A percentile compares a stretch with the other conserved stretches of the same genome.
These are phyloP conservation scores for Alcedo atthis DNA, from an alignment of 2,797 vertebrate species.

Conservation along the genomic window DNA sequence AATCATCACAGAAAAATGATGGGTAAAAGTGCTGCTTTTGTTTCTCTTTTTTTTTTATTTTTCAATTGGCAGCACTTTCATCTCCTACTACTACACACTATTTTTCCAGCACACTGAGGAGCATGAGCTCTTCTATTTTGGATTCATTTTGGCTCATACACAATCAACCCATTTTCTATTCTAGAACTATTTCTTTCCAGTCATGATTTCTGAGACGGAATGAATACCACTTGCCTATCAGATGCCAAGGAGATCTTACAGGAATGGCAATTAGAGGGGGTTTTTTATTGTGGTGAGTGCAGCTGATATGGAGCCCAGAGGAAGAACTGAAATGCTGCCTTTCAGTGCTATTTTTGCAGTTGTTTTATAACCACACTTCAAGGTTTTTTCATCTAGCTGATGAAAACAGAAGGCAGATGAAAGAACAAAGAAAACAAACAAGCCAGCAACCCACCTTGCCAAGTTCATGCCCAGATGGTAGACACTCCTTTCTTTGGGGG, in stretches of 20 bases:
- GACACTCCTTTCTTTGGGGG: neutral
- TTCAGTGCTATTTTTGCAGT: conserved; percentile 29
- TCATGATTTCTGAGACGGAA: conserved; percentile 41
- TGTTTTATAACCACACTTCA: conserved; percentile 26
- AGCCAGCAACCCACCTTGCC: neutral
- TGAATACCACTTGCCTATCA: conserved; percentile 20
- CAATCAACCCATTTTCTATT: conserved; percentile 53
- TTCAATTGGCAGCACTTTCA: neutral
- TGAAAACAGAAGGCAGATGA: conserved; percentile 29
- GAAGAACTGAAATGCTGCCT: conserved; percentile 10
- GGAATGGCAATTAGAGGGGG: conserved; percentile 35
- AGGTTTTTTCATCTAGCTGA: conserved; percentile 1
- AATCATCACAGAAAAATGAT: neutral
- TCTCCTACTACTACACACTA: neutral
- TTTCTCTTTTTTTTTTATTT: neutral
- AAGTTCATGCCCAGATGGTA: neutral
- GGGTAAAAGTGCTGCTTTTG: neutral
- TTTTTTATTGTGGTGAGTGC: neutral
- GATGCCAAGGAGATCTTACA: conserved; percentile 39
- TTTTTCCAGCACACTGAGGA: neutral
- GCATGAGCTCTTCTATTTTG: conserved; percentile 30
- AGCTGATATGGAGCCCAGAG: neutral
- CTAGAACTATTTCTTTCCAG: conserved; percentile 34
- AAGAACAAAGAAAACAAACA: neutral
- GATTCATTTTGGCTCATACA: conserved; percentile 50